Conservation (phyloP, 2,888 invertebrate species). For the Odontothrips loti region DNA sequence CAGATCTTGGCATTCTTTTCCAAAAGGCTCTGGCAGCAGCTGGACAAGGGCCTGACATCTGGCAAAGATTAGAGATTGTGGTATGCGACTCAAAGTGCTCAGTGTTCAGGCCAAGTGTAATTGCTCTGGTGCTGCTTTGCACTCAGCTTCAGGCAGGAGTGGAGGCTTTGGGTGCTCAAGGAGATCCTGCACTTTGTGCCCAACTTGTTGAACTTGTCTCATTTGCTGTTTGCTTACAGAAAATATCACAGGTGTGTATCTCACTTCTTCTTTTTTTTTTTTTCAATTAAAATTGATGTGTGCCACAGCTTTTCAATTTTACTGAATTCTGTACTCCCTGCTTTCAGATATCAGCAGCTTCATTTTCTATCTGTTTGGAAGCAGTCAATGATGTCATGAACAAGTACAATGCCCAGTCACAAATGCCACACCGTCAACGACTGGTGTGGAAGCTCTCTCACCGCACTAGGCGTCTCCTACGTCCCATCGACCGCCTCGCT, state of each 20-base stretch:
- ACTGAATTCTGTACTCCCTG: not conserved
- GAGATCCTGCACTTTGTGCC: constrained; percentile 42
- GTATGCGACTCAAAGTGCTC: constrained; percentile 71
- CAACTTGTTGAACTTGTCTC: constrained; percentile 62
- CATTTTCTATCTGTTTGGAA: constrained; percentile 57
- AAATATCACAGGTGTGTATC: constrained; percentile 62
- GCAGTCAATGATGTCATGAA: constrained; percentile 61
- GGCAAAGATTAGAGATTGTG: constrained; percentile 68
- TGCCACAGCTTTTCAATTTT: constrained; percentile 9
- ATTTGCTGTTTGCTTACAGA: constrained; percentile 66
- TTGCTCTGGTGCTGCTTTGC: constrained; percentile 73
- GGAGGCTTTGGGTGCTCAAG: constrained; percentile 35
- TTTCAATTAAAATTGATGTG: constrained; percentile 9
- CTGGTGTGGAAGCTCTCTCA: constrained; percentile 73
- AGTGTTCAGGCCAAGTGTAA: constrained; percentile 66
- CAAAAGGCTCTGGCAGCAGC: constrained; percentile 33
- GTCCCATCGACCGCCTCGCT: constrained; percentile 69
- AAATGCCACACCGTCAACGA: constrained; percentile 65
- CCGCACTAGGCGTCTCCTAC: constrained; percentile 65
- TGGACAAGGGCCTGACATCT: constrained; percentile 56
- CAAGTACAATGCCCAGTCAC: constrained; percentile 67
- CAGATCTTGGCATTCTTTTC: constrained; percentile 29
- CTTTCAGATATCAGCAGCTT: constrained; percentile 11
- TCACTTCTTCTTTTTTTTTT: not conserved
- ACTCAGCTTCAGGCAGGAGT: constrained; percentile 60